These are phyloP conservation scores for Hirundo rustica DNA, from an alignment of 2,797 vertebrate genomes.

Conservation along the genomic window DNA sequence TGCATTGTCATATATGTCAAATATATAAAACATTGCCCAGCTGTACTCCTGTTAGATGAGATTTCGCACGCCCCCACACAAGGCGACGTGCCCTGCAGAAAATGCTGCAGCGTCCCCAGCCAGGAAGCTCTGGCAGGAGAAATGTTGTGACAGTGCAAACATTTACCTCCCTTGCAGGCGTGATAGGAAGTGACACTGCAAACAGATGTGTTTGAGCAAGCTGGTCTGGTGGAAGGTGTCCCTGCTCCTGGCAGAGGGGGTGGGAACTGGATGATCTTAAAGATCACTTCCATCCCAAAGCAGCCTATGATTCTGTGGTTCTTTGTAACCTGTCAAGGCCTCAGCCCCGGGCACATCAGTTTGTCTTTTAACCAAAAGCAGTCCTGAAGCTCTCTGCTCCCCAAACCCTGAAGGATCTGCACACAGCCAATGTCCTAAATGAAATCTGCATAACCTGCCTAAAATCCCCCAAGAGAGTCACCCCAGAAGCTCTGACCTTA, in stretches of 20 bases:
- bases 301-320: neutral
- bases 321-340: neutral
- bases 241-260: neutral
- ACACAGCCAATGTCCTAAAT: neutral
- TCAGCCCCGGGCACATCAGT: neutral
- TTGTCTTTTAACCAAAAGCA: neutral
- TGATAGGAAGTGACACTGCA: conserved; percentile 48
- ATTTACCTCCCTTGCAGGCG: neutral
- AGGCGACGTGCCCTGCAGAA: neutral
- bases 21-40: neutral
- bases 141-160: conserved; percentile 45
- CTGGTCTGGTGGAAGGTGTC: neutral
- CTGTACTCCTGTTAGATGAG: neutral
- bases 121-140: conserved; percentile 17
- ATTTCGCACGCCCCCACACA: neutral
- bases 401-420: neutral
- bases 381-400: neutral
- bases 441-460: neutral
- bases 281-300: neutral
- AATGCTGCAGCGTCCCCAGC: neutral
- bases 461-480: neutral
- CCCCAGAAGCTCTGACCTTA: neutral
- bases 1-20: neutral
- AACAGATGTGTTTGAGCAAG: neutral
- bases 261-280: neutral